phyloP scores from a whole-genome alignment of 2,113 vertebrate genomes.

The Platanista minor region DNA sequence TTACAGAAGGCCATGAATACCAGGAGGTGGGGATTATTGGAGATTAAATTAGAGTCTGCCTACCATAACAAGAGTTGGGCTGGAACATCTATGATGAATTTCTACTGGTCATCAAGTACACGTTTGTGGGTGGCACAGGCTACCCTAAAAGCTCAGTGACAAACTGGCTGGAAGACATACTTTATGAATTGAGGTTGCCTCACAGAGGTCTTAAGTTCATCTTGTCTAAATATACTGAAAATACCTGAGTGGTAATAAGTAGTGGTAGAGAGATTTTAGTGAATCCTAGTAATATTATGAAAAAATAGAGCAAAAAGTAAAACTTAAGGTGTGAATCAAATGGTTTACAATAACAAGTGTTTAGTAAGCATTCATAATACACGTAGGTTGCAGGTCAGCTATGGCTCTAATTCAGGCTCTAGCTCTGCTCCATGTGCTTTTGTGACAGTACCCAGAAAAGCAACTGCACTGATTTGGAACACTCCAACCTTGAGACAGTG shows the following conservation, averaged over 20 bases:
- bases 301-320: background rate
- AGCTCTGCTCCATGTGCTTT: background rate
- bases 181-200: background rate
- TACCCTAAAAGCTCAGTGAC: background rate
- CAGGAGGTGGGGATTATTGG: background rate
- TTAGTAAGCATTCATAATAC: background rate
- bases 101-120: background rate
- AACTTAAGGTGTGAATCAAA: background rate
- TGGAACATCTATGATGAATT: background rate
- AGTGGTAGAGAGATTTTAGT: background rate
- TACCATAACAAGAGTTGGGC: background rate
- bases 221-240: background rate
- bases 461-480: background rate
- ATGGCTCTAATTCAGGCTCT: background rate
- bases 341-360: background rate
- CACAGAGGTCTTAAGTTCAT: background rate
- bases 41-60: background rate
- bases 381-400: background rate
- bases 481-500: background rate
- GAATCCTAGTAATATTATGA: background rate
- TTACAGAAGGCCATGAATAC: background rate
- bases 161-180: background rate
- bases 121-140: too few species aligned
- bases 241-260: background rate
- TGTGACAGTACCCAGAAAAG: background rate